Conservation (phyloP, 2,888 invertebrate genomes). For the Drosophila formosana region DNA sequence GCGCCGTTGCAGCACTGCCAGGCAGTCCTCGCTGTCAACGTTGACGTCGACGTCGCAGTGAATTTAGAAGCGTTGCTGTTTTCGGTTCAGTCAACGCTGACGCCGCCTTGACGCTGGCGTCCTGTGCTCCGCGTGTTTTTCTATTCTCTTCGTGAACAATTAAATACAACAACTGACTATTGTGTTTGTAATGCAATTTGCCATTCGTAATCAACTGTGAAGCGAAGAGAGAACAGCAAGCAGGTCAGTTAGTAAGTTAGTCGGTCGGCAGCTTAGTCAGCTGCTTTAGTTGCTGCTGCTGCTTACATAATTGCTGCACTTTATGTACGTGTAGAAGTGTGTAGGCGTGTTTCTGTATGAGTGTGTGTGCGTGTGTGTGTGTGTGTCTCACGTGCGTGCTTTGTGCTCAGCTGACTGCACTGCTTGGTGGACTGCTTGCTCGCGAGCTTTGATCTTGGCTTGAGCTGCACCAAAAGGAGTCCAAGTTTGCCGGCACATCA, state of each 20-base stretch:
- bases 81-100: slow-evolving; percentile 43
- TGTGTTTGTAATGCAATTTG: slow-evolving; percentile 1
- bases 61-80: slow-evolving; percentile 30
- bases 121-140: slow-evolving; percentile 34
- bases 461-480: neutral
- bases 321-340: slow-evolving; percentile 1
- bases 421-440: slow-evolving; percentile 5
- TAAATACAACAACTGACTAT: neutral
- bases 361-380: slow-evolving; percentile 7
- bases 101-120: slow-evolving; percentile 51
- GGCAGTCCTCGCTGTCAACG: slow-evolving; percentile 16
- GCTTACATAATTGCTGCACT: slow-evolving; percentile 57
- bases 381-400: slow-evolving; percentile 15
- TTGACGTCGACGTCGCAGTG: slow-evolving; percentile 10
- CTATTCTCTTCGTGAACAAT: neutral
- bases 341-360: neutral
- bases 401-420: slow-evolving; percentile 19
- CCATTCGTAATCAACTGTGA: neutral
- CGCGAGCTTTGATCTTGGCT: slow-evolving; percentile 16
- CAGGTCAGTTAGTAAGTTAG: slow-evolving; percentile 13
- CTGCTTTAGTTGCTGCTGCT: slow-evolving; percentile 16
- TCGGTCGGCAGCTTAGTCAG: slow-evolving; percentile 26
- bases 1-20: slow-evolving; percentile 55
- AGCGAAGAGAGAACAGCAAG: neutral
- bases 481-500: slow-evolving; percentile 10